Evolutionary conservation across 2,797 vertebrate genomes (phyloP).

Genomic region (Ambastaia sidthimunki): DNA sequence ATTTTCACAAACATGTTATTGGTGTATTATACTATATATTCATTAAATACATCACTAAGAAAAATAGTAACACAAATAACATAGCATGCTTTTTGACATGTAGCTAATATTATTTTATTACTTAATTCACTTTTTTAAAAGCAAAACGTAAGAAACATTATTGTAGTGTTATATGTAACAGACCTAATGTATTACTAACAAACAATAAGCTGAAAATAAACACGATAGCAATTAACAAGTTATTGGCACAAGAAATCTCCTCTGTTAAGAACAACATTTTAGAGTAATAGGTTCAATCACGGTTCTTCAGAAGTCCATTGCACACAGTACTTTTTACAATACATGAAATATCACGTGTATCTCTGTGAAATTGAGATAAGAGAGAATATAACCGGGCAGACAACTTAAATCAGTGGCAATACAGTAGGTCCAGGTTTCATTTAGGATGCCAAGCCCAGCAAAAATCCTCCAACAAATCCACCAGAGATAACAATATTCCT

Average conservation of each 20-base stretch:
- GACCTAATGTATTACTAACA: background rate
- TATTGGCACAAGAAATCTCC: conserved; percentile 19
- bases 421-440: conserved; percentile 35
- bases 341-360: background rate
- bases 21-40: background rate
- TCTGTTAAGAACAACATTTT: conserved; percentile 3
- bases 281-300: conserved; percentile 1
- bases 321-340: conserved; percentile 23
- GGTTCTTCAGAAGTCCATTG: conserved; percentile 30
- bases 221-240: background rate
- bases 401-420: conserved; percentile 9
- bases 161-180: conserved; percentile 19
- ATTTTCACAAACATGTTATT: conserved; percentile 19
- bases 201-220: background rate
- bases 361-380: conserved; percentile 5
- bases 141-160: conserved; percentile 34
- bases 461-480: conserved; percentile 95
- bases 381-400: conserved; percentile 20
- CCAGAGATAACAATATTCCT: conserved; percentile 96
- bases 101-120: conserved; percentile 26
- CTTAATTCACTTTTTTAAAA: conserved; percentile 35
- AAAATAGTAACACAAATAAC: background rate
- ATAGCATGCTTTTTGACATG: conserved; percentile 2
- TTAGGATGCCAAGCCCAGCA: conserved; percentile 94
- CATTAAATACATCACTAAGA: conserved; percentile 10